Evolutionary conservation across 64 coral and sea anemone genomes (phyloP), one percentile per base, ranked within the genome.

Genomic region (Pachyseris speciosa): DNA sequence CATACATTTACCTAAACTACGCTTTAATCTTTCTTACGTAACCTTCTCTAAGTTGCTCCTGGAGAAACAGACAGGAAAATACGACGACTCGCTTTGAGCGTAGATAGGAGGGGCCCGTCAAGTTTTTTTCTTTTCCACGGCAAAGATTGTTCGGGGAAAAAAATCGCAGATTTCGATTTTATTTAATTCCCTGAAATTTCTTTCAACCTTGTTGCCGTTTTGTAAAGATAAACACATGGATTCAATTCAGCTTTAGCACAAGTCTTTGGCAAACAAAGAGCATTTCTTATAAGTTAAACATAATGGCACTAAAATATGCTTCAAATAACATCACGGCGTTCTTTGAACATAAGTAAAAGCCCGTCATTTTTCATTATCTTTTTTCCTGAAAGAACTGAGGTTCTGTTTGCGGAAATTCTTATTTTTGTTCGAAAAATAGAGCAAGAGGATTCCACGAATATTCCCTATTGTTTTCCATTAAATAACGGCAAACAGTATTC

Each of bases 391-490:
- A 78, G 32, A 32, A 71, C 33, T 71, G 37, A 37, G 76, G 27
- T 80, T 34, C 9, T 80, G 76, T 80, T 80, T 80, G 51, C 50
- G 9, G 32, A 40, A 37, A 17, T 57, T 7, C 9, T 58, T 37
- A 22, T 52, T 30, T 31, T 80, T 57, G 50, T 39, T 59, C 32
- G 0, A 80, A 58, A 58, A 29, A 59, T 34, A 55, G 47, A 58
- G 59, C 27, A 33, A 80, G 48, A 37, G 76, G 49, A 80, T 58
- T 71, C 32, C 67, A 19, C 33, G 76, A 38, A 55, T 80, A 53
- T 58, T 80, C 49, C 8, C 49, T 55, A 30, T 32, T 59, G 28
- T 58, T 53, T 80, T 59, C 19, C 22, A 55, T 20, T 80, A 17
- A 39, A 34, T 61, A 20, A 71, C 38, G 37, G 36, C 67, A 71